A percentile compares a stretch with the other conserved stretches of the same genome.
Conservation (phyloP, 2,113 vertebrate species). For the Dasyurus viverrinus region DNA sequence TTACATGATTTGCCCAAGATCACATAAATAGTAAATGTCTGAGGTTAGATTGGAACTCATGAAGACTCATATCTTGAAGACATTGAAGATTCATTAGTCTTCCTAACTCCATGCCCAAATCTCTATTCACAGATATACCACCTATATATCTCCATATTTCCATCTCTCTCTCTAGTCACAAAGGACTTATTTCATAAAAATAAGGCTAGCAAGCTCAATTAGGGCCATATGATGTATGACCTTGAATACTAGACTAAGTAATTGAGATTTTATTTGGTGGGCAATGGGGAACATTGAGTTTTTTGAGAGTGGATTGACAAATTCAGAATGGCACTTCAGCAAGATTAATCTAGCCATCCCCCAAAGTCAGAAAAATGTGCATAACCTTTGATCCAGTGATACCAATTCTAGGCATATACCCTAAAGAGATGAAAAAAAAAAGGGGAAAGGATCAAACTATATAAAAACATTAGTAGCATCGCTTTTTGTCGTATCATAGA, state of each 20-base stretch:
- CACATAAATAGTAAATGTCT: not conserved
- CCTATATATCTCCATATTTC: too few relatives aligned
- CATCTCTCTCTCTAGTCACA: not conserved
- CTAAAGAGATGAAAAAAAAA: not conserved
- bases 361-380: not conserved
- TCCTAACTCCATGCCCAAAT: not conserved
- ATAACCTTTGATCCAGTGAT: not conserved
- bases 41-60: not conserved
- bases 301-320: not conserved
- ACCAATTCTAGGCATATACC: not conserved
- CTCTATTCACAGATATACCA: too few relatives aligned
- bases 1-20: not conserved
- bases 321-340: not conserved
- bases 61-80: not conserved
- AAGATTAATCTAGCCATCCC: not conserved
- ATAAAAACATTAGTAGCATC: not conserved
- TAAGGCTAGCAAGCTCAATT: not conserved
- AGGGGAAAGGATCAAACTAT: not conserved
- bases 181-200: not conserved
- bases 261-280: not conserved
- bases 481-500: not conserved
- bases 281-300: not conserved
- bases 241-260: not conserved
- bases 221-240: not conserved
- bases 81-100: not conserved